Conservation (phyloP, 2,797 vertebrate species). For the Anableps anableps region DNA sequence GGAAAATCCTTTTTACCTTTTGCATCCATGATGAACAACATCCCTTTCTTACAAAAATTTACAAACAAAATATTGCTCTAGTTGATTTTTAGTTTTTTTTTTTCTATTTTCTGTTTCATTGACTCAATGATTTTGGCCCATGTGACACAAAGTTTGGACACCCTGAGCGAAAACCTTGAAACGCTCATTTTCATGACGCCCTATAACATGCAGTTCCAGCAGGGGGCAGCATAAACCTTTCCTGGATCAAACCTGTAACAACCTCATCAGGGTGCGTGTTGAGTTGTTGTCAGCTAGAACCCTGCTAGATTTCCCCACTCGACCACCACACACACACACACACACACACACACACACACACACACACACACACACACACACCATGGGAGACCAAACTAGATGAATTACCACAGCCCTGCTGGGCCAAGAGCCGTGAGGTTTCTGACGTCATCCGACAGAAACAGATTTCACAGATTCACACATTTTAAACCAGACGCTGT, state of each 20-base stretch:
- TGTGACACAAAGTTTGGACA: neutral
- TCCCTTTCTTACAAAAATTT: too few relatives aligned
- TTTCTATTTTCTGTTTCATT: too few relatives aligned
- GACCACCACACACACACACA: conserved; percentile 31
- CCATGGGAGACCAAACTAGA: conserved; percentile 19
- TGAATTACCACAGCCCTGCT: conserved; percentile 25
- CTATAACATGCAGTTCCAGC: conserved; percentile 10
- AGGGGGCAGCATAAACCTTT: conserved; percentile 51
- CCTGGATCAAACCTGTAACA: neutral
- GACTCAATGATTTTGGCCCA: too few relatives aligned
- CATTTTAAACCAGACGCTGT: conserved; percentile 13
- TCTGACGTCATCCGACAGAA: conserved; percentile 23
- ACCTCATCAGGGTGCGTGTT: conserved; percentile 13
- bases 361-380: conserved; percentile 16
- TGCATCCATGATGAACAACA: too few relatives aligned
- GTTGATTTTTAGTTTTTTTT: too few relatives aligned
- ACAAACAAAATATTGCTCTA: neutral
- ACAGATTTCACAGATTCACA: conserved; percentile 44
- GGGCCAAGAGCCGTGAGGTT: conserved; percentile 20
- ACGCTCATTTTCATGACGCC: neutral
- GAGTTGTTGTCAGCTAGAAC: conserved; percentile 21
- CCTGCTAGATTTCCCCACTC: conserved; percentile 41
- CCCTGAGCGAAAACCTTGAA: neutral
- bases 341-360: conserved; percentile 26
- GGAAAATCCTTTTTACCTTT: too few relatives aligned